Evolutionary conservation across 2,888 invertebrate species (phyloP).

Genomic region (Platynereis dumerilii): DNA sequence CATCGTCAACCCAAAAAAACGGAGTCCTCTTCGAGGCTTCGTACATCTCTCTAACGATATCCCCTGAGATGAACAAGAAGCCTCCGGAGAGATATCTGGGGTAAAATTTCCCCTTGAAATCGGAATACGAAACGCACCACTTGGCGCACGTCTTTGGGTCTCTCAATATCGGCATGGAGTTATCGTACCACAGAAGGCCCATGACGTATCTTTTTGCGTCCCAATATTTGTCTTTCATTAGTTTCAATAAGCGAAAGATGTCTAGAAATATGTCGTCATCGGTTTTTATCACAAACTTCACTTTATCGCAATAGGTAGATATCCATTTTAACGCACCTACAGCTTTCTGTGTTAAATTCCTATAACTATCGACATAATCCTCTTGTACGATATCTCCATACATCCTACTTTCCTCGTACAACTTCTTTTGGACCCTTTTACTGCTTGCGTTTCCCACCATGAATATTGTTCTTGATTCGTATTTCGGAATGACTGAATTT

Average conservation of each 20-base stretch:
- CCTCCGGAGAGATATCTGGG: slow-evolving; percentile 10
- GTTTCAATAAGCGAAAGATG: slow-evolving; percentile 11
- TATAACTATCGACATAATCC: no score
- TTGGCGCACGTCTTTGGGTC: neutral
- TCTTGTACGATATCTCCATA: slow-evolving; percentile 56
- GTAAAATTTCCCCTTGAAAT: slow-evolving; percentile 10
- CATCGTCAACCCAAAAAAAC: slow-evolving; percentile 19
- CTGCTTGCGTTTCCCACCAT: slow-evolving; percentile 3
- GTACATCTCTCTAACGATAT: slow-evolving; percentile 9
- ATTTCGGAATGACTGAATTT: neutral
- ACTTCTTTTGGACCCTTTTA: slow-evolving; percentile 36
- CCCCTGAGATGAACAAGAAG: slow-evolving; percentile 11
- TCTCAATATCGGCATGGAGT: slow-evolving; percentile 34
- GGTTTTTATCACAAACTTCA: no score
- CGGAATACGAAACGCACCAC: neutral
- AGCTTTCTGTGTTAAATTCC: slow-evolving; percentile 64
- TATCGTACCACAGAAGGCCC: slow-evolving; percentile 57
- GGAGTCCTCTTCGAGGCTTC: neutral
- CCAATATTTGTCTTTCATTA: slow-evolving; percentile 4
- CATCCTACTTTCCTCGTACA: slow-evolving; percentile 45
- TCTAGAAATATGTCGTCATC: slow-evolving; percentile 13
- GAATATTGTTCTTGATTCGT: slow-evolving; percentile 11
- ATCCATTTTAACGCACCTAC: slow-evolving; percentile 62
- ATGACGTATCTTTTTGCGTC: slow-evolving; percentile 38
- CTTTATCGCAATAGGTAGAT: slow-evolving; percentile 55